A percentile compares a stretch with the other conserved stretches of the same genome.
Evolutionary conservation across 1,140 invertebrate species (phyloP).

Genomic region (Geopemphigus sp.): DNA sequence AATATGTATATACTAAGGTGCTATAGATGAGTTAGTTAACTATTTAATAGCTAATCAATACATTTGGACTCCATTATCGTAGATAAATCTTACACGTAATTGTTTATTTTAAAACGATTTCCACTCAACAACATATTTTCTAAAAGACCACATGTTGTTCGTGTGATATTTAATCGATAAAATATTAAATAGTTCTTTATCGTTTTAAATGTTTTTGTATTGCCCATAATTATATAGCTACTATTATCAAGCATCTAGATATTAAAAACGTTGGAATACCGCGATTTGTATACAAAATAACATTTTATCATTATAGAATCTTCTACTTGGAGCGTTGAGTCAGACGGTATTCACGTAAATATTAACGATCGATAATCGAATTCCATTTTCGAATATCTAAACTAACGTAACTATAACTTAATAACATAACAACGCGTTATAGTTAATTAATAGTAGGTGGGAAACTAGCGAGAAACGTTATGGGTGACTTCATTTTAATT

Average conservation of each 20-base stretch:
- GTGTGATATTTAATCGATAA: conserved; percentile 45
- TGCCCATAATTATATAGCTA: not conserved
- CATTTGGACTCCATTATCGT: not conserved
- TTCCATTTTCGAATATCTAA: too few relatives aligned
- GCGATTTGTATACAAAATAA: not conserved
- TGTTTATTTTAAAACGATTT: not conserved
- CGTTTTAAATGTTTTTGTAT: conserved; percentile 32
- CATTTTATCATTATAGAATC: too few relatives aligned
- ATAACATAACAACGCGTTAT: too few relatives aligned
- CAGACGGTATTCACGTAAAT: too few relatives aligned
- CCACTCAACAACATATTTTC: conserved; percentile 15
- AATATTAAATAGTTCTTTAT: conserved; percentile 44
- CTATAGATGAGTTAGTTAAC: too few relatives aligned
- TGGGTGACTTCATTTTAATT: too few relatives aligned
- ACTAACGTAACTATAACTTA: too few relatives aligned
- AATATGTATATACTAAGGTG: too few relatives aligned
- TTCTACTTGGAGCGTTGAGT: not conserved
- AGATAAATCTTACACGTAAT: not conserved
- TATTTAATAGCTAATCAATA: too few relatives aligned
- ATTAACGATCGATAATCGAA: too few relatives aligned
- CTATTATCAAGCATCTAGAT: not conserved
- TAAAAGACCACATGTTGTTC: conserved; percentile 18
- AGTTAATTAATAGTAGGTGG: too few relatives aligned
- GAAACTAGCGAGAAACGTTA: too few relatives aligned
- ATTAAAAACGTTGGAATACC: not conserved